A percentile compares a stretch with the other conserved stretches of the same genome.
Evolutionary conservation across 1,140 invertebrate species (phyloP).

Genomic region (Conus betulinus): DNA sequence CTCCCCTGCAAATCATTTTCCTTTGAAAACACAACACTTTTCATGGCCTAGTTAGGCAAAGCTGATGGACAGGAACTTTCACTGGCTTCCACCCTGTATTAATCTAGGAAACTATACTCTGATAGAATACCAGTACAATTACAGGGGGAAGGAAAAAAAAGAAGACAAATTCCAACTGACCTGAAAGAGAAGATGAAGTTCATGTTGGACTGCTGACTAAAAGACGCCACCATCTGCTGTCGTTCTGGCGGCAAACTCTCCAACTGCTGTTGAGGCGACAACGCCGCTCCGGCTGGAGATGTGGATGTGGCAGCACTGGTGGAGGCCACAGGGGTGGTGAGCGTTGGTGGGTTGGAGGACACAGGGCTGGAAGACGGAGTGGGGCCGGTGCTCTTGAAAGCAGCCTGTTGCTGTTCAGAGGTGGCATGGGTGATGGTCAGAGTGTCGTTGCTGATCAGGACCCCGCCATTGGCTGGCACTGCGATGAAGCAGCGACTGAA

Average conservation of each 20-base stretch:
- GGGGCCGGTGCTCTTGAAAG: slow-evolving; percentile 76
- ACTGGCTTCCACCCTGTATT: no score
- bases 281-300: not conserved
- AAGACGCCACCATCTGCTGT: slow-evolving; percentile 35
- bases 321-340: slow-evolving; percentile 40
- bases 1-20: no score
- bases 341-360: slow-evolving; percentile 67
- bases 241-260: slow-evolving; percentile 19
- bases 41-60: no score
- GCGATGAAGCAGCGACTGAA: slow-evolving; percentile 90
- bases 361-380: slow-evolving; percentile 68
- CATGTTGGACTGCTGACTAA: slow-evolving; percentile 31
- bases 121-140: not conserved
- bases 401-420: slow-evolving; percentile 81
- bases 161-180: not conserved
- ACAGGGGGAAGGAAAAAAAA: not conserved
- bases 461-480: slow-evolving; percentile 85
- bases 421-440: slow-evolving; percentile 86
- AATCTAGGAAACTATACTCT: no score
- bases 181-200: slow-evolving; percentile 31
- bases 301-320: slow-evolving; percentile 45
- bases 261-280: not conserved
- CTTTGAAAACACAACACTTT: no score
- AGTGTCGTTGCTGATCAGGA: slow-evolving; percentile 88
- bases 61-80: no score